Evolutionary conservation across 2,888 invertebrate species (phyloP).

Genomic region (Catocala sponsa): DNA sequence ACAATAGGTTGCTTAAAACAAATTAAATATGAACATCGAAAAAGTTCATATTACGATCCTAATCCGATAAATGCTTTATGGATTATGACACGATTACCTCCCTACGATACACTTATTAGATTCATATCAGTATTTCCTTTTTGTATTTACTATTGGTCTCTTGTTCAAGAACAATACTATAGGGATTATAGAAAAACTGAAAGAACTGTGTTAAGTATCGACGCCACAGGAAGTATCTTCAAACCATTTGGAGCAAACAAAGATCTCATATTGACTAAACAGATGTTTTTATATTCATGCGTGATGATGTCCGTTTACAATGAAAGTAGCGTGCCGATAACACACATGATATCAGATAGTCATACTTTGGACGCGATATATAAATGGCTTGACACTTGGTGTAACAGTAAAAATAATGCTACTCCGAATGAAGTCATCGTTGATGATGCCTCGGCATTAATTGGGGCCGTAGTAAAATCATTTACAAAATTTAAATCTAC

Average conservation of each 20-base stretch:
- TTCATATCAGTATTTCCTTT: constrained; percentile 5
- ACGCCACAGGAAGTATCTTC: constrained; percentile 22
- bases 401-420: constrained; percentile 12
- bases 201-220: constrained; percentile 15
- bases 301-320: constrained; percentile 8
- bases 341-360: constrained; percentile 24
- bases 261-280: constrained; percentile 7
- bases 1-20: constrained; percentile 13
- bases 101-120: neutral
- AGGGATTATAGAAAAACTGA: constrained; percentile 14
- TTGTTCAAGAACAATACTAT: constrained; percentile 15
- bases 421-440: constrained; percentile 21
- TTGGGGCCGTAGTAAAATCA: constrained; percentile 25
- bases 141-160: constrained; percentile 17
- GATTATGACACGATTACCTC: constrained; percentile 2
- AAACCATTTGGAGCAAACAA: constrained; percentile 11
- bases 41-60: constrained; percentile 5
- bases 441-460: constrained; percentile 28
- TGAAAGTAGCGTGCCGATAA: constrained; percentile 17
- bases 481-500: constrained; percentile 21
- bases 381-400: constrained; percentile 21
- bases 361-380: constrained; percentile 23
- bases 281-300: constrained; percentile 12
- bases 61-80: constrained; percentile 12
- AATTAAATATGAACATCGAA: constrained; percentile 11